Evolutionary conservation across 2,888 invertebrate genomes (phyloP).

Genomic region (Agrochola circellaris): DNA sequence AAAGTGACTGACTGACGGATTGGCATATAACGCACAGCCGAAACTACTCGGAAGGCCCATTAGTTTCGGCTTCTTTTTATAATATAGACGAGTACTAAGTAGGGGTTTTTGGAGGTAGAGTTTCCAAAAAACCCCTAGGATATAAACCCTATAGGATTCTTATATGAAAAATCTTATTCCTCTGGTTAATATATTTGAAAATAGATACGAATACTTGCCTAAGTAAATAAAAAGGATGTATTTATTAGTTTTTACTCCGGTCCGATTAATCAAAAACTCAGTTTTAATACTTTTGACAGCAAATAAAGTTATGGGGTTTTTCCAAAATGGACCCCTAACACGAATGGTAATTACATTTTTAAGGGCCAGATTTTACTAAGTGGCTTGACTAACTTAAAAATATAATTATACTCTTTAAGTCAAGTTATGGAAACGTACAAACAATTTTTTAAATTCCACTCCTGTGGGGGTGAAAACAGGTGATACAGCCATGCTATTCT

Average conservation of each 20-base stretch:
- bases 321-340: neutral
- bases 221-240: neutral
- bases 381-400: neutral
- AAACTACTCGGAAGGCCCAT: neutral
- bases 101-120: no score
- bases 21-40: neutral
- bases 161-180: no score
- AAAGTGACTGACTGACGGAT: neutral
- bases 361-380: neutral
- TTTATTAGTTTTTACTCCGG: neutral
- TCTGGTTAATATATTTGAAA: neutral
- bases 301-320: neutral
- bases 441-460: neutral
- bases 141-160: no score
- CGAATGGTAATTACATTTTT: neutral
- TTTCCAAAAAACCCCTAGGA: no score
- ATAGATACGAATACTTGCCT: neutral
- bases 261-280: neutral
- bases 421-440: neutral
- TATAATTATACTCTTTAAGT: neutral
- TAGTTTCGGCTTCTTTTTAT: neutral
- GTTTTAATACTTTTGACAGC: neutral
- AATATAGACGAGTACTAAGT: no score
- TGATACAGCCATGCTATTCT: no score
- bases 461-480: neutral